Conservation (phyloP, 2,113 vertebrate genomes). For the Tragelaphus strepsiceros region DNA sequence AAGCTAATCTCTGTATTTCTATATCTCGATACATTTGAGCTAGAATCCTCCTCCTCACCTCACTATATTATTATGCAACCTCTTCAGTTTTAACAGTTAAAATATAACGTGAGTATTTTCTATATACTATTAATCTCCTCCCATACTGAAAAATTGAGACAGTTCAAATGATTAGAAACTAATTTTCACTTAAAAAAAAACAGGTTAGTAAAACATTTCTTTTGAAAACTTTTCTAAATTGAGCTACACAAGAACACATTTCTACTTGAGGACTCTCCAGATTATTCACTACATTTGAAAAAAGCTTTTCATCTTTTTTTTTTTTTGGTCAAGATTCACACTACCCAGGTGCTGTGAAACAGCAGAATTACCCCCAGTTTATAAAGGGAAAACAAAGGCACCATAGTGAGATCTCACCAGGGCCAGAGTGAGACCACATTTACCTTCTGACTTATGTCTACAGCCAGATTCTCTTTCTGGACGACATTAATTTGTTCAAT, state of each 20-base stretch:
- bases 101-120: slow-evolving; percentile 22
- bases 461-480: not conserved
- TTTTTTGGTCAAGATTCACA: not conserved
- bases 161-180: slow-evolving; percentile 16
- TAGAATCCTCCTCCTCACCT: not conserved
- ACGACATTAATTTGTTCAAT: not conserved
- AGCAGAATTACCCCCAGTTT: not conserved
- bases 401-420: not conserved
- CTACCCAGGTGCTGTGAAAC: not conserved
- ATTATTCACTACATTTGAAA: not conserved
- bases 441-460: not conserved
- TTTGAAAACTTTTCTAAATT: slow-evolving; percentile 19
- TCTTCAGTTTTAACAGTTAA: slow-evolving; percentile 35
- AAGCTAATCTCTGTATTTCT: slow-evolving; percentile 27
- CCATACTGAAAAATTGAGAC: slow-evolving; percentile 10
- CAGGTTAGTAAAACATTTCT: slow-evolving; percentile 19
- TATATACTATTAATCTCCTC: not conserved
- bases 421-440: not conserved
- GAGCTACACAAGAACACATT: not conserved
- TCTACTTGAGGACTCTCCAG: not conserved
- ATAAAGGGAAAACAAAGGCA: not conserved
- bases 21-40: not conserved
- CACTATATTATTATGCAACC: not conserved
- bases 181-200: not conserved
- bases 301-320: not conserved